phyloP scores from a whole-genome alignment of 2,888 invertebrate species.

The Acanthosepion pharaonis region DNA sequence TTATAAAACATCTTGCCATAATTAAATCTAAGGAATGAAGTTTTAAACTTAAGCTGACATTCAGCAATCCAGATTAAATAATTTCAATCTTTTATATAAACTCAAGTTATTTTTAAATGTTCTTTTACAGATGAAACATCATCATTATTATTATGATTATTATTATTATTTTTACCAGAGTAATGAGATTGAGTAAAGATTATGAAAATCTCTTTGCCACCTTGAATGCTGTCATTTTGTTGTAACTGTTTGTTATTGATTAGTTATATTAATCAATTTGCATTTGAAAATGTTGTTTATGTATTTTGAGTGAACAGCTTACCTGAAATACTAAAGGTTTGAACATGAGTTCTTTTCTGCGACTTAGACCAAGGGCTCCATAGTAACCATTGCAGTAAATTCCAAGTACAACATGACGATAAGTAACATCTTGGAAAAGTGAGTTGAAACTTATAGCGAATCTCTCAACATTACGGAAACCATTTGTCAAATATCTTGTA shows the following conservation, averaged over 20 bases:
- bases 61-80: no score
- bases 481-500: slow-evolving; percentile 73
- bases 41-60: no score
- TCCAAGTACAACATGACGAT: slow-evolving; percentile 75
- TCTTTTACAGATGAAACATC: no score
- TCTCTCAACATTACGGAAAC: slow-evolving; percentile 72
- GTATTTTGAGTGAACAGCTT: not conserved
- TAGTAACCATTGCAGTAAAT: slow-evolving; percentile 72
- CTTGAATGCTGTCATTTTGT: no score
- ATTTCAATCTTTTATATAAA: no score
- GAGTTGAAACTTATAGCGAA: slow-evolving; percentile 75
- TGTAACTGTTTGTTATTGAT: no score
- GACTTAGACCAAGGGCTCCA: slow-evolving; percentile 75
- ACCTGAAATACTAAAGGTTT: slow-evolving; percentile 73
- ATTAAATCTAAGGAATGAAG: not conserved
- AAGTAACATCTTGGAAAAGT: slow-evolving; percentile 67
- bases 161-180: no score
- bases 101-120: no score
- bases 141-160: no score
- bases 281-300: not conserved
- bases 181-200: no score
- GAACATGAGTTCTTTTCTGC: slow-evolving; percentile 74
- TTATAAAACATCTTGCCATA: not conserved
- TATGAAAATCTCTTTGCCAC: no score
- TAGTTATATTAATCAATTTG: no score